Base-by-base conservation (phyloP, 2,888 invertebrate genomes). In the Ceriagrion tenellum region DNA sequence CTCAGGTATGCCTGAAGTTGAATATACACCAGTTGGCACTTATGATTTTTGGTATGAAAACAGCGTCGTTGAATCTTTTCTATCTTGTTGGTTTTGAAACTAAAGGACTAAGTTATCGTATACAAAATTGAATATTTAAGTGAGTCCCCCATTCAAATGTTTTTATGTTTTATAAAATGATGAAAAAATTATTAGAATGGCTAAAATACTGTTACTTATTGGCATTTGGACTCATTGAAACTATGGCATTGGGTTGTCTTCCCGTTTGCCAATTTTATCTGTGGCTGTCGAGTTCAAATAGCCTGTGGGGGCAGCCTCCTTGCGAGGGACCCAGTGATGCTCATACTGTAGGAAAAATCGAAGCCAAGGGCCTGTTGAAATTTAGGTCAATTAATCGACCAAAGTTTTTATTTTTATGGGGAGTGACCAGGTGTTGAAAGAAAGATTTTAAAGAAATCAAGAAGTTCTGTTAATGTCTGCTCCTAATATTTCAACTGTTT, bases 1-100 rank as follows among this genome's bases (percentile, higher is more conserved):
- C 69, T 93, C 93, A 93, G 93, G 93, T 69, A 93, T 47, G 47
- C 69, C 93, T 93, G 93, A 93, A 47, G 93, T 69, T 74, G 93
- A 69, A 93, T 81, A 30, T 81, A 81, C 35, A 16, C 35, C 23
- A 81, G 35, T 81, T 81, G 81, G 81, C 81, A 81, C 81, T 35
- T 35, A 18, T 26, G 81, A 74, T 26, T 6, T 81, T 81, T 81
- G 81, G 35, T 35, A 18, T 59, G 20, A 81, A 81, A 81, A 35
- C 12, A 81, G 81, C 81, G n/a, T 35, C 81, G 35, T 81, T 81
- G 35, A 81, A 35, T 35, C 30, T 81, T 81, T 30, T 81, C 12
- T 35, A 81, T 35, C 30, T 81, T 35, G 81, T 81, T 81, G 81
- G 81, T 81, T 81, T 81, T 81, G 30, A 20, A 23, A 81, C 30